These are phyloP conservation scores for Bombus fervidus DNA, from an alignment of 1,140 invertebrate genomes.

Conservation along the genomic window DNA sequence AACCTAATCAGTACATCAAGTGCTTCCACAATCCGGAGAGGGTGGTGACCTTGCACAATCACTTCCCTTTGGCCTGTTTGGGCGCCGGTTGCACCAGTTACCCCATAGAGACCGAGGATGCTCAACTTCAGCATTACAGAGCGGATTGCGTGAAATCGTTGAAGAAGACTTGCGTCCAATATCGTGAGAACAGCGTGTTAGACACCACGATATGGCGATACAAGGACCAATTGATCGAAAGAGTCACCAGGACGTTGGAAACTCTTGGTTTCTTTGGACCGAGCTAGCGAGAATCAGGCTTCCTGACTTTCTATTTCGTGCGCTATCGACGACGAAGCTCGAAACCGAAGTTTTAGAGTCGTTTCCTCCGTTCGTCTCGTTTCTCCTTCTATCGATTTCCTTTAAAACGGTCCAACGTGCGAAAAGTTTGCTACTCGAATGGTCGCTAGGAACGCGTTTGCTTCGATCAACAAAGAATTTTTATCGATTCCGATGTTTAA, in stretches of 20 bases:
- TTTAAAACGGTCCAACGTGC: not conserved
- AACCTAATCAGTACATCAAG: slow-evolving; percentile 96
- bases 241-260: slow-evolving; percentile 87
- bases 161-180: slow-evolving; percentile 93
- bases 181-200: slow-evolving; percentile 90
- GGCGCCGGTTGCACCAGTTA: slow-evolving; percentile 93
- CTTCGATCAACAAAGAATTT: not conserved
- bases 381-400: not conserved
- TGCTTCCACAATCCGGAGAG: slow-evolving; percentile 96
- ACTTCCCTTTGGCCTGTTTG: slow-evolving; percentile 94
- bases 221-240: slow-evolving; percentile 88
- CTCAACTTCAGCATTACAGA: slow-evolving; percentile 96
- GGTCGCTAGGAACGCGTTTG: not conserved
- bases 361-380: slow-evolving; percentile 4
- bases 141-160: slow-evolving; percentile 95
- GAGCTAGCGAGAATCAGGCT: slow-evolving; percentile 59
- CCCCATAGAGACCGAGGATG: slow-evolving; percentile 91
- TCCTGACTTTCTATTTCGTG: not conserved
- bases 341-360: not conserved
- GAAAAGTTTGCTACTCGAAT: slow-evolving; percentile 9
- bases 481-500: not conserved
- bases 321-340: slow-evolving; percentile 7
- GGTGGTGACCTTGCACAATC: slow-evolving; percentile 95
- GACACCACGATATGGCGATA: slow-evolving; percentile 95
- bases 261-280: slow-evolving; percentile 88